Conservation (phyloP, 2,888 invertebrate species). For the Pharmacophagus antenor region DNA sequence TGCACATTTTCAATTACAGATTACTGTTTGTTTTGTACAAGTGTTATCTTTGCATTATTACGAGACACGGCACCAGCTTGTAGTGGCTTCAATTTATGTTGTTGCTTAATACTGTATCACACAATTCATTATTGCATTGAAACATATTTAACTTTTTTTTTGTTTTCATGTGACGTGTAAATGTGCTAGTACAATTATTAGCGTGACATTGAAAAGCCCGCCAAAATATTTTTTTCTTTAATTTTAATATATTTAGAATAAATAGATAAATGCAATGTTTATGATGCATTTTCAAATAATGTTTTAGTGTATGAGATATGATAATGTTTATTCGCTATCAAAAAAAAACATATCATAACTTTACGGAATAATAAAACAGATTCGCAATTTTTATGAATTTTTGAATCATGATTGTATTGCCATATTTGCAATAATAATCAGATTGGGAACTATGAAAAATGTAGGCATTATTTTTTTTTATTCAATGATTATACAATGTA, state of each 20-base stretch:
- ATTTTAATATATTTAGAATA: slow-evolving; percentile 24
- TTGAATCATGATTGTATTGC: slow-evolving; percentile 19
- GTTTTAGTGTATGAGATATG: slow-evolving; percentile 24
- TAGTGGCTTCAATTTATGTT: slow-evolving; percentile 60
- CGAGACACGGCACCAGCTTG: slow-evolving; percentile 63
- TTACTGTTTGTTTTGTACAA: slow-evolving; percentile 53
- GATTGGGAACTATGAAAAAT: slow-evolving; percentile 49
- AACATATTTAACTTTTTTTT: slow-evolving; percentile 31
- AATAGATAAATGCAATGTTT: slow-evolving; percentile 30
- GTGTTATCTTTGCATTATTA: slow-evolving; percentile 58
- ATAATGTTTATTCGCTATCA: slow-evolving; percentile 18
- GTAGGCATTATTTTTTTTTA: slow-evolving; percentile 52
- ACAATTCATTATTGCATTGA: slow-evolving; percentile 31
- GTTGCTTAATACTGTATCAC: slow-evolving; percentile 40
- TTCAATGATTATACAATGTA: slow-evolving; percentile 58
- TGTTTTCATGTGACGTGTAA: slow-evolving; percentile 9
- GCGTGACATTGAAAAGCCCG: slow-evolving; percentile 30
- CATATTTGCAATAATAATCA: slow-evolving; percentile 26
- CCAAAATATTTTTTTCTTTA: slow-evolving; percentile 30
- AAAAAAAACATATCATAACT: slow-evolving; percentile 33
- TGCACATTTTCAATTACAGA: slow-evolving; percentile 60
- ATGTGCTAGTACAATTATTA: slow-evolving; percentile 30
- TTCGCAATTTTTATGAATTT: background rate
- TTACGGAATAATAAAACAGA: slow-evolving; percentile 17
- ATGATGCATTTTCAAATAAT: slow-evolving; percentile 32